Base-by-base conservation (phyloP, 2,888 invertebrate genomes). In the Drosophila anomelani region DNA sequence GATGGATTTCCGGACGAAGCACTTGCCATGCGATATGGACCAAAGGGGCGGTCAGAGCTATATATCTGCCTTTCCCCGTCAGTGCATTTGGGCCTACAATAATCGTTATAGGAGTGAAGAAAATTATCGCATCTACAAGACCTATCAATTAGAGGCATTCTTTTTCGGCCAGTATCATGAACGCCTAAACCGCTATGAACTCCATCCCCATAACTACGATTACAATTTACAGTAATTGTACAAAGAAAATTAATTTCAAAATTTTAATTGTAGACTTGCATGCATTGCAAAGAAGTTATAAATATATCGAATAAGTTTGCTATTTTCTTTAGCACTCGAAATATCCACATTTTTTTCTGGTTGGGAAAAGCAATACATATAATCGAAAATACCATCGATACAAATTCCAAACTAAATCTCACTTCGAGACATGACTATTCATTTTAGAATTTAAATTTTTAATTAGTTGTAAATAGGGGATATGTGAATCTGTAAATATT, bases 11-110 rank as follows among this genome's bases (percentile, higher is more conserved):
- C 34, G 29, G 2, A 44, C 60, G 1, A 32, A 29, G 23, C 75
- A 76, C 44, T 4, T 23, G 15, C 54, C 64, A 10, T 76, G 76
- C 41, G 76, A 76, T n/a, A 34, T 70, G 41, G 75, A 70, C 44
- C 13, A 15, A 4, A 38, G 34, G 34, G 66, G 58, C 6, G 17
- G 12, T 9, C 7, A n/a, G 23, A 53, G 29, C 32, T 54, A 41
- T 26, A 15, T 68, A 12, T 32, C 12, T 3, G 12, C 46, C 3
- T 64, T 56, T 10, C 75, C 75, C 34, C 58, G 58, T 9, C 64
- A 75, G n/a, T 76, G 76, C 34, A 51, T 64, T 13, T 70, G 64
- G 60, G 20, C 23, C 7, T 75, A 13, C 20, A 75, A 75, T 29
- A 54, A 57, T 15, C 70, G 75, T 8, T 70, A 55, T 36, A 57